These are phyloP conservation scores for Eupithecia inturbata DNA, from an alignment of 2,888 invertebrate species.

Conservation along the genomic window DNA sequence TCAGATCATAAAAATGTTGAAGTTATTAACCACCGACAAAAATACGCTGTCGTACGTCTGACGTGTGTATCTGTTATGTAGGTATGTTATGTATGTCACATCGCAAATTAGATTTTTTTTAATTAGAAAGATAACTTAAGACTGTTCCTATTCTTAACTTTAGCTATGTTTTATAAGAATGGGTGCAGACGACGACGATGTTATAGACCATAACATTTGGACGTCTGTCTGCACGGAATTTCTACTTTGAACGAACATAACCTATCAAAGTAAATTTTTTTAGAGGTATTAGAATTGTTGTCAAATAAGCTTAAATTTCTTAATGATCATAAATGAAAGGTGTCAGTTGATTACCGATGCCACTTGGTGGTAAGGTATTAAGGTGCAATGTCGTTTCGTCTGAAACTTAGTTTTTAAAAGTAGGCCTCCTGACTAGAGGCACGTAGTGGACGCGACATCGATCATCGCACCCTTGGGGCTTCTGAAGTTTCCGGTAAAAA, in stretches of 20 bases:
- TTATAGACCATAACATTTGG: too few relatives aligned
- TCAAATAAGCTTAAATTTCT: neutral
- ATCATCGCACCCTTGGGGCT: conserved; percentile 19
- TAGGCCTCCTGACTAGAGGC: neutral
- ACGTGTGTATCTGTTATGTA: neutral
- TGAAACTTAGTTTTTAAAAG: neutral
- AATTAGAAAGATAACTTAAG: too few relatives aligned
- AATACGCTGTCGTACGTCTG: neutral
- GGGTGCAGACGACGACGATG: neutral
- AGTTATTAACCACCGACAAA: too few relatives aligned
- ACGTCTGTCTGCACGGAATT: too few relatives aligned
- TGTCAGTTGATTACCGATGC: neutral
- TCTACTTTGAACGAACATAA: too few relatives aligned
- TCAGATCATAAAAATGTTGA: neutral
- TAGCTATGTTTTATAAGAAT: neutral
- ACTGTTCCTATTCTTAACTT: neutral
- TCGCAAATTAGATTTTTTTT: too few relatives aligned
- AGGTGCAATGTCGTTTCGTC: neutral
- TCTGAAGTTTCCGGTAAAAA: conserved; percentile 7
- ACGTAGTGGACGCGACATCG: conserved; percentile 16
- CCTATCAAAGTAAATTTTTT: too few relatives aligned
- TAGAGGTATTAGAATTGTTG: neutral
- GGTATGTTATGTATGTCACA: neutral
- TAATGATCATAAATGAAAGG: neutral
- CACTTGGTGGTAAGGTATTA: neutral